A percentile compares a stretch with the other conserved stretches of the same genome.
Evolutionary conservation across 2,888 invertebrate species (phyloP).

Genomic region (Dynastes maya): DNA sequence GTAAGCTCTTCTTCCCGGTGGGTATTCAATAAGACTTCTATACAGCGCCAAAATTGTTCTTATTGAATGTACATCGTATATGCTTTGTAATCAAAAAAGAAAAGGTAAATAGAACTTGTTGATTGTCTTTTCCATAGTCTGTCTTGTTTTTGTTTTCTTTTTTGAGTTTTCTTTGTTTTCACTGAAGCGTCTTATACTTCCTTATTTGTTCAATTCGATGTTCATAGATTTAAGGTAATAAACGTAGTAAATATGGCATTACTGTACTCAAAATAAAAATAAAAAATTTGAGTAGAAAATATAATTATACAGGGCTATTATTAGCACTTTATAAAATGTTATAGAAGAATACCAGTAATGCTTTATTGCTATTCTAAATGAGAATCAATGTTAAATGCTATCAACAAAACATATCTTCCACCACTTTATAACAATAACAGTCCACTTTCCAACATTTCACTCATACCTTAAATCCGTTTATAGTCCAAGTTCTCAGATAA

Average conservation of each 20-base stretch:
- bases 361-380: not conserved
- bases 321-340: no score
- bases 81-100: conserved; percentile 39
- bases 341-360: not conserved
- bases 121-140: conserved; percentile 35
- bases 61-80: conserved; percentile 36
- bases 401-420: not conserved
- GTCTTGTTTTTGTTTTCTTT: conserved; percentile 41
- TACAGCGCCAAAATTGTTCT: not conserved
- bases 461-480: not conserved
- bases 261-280: not conserved
- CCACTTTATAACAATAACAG: no score
- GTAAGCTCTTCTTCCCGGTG: conserved; percentile 33
- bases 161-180: conserved; percentile 26
- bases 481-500: no score
- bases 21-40: conserved; percentile 28
- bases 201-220: conserved; percentile 35
- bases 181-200: conserved; percentile 24
- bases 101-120: conserved; percentile 43
- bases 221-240: conserved; percentile 40
- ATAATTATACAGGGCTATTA: no score
- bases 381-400: not conserved
- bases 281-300: no score
- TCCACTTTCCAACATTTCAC: not conserved
- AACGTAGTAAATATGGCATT: conserved; percentile 20